Percentiles rank a stretch among this genome's conserved stretches.
Conservation (phyloP, 2,113 vertebrate species). For the Psettodes erumei region DNA sequence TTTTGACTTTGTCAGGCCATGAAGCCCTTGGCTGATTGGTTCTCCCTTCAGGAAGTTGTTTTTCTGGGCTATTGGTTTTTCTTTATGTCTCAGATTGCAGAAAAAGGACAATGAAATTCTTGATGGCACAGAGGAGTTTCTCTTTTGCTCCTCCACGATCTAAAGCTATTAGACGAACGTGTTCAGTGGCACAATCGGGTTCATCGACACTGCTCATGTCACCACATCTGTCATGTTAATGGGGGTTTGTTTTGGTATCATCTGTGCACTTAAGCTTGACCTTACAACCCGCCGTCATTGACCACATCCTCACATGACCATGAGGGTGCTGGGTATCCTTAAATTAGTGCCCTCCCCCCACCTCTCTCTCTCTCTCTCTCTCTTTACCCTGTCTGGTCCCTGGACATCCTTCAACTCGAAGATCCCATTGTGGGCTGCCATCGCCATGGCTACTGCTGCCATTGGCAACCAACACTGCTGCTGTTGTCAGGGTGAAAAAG, state of each 20-base stretch:
- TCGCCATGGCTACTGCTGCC: slow-evolving; percentile 62
- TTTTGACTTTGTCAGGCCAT: no score
- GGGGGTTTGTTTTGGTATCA: slow-evolving; percentile 29
- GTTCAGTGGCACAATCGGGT: slow-evolving; percentile 22
- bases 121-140: background rate
- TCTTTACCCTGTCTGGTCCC: slow-evolving; percentile 41
- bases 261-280: slow-evolving; percentile 28
- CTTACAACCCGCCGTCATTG: slow-evolving; percentile 15
- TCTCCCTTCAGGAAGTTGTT: background rate
- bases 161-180: background rate
- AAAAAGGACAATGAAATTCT: background rate
- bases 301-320: slow-evolving; percentile 43
- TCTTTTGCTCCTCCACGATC: slow-evolving; percentile 16
- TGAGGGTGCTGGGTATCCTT: slow-evolving; percentile 34
- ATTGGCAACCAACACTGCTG: slow-evolving; percentile 57
- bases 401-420: slow-evolving; percentile 66
- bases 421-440: slow-evolving; percentile 65
- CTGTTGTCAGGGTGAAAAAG: slow-evolving; percentile 54
- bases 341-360: slow-evolving; percentile 2
- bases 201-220: slow-evolving; percentile 33
- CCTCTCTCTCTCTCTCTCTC: background rate
- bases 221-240: slow-evolving; percentile 42
- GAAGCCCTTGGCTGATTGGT: no score
- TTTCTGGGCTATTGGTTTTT: background rate
- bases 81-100: background rate